Conservation (phyloP, 1,140 invertebrate genomes). For the Aphaenogaster ashmeadi region DNA sequence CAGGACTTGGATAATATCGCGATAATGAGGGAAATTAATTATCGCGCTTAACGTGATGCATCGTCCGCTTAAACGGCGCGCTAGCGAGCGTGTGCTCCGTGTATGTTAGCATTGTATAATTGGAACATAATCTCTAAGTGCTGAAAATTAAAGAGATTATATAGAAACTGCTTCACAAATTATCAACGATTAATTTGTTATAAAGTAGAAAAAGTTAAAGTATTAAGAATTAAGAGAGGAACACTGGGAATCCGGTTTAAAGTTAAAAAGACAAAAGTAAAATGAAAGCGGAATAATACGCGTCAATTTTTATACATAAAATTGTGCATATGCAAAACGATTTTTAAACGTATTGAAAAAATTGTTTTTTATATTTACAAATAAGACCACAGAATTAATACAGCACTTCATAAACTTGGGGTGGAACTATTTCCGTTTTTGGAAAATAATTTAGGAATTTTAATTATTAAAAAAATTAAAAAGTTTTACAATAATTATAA, state of each 20-base stretch:
- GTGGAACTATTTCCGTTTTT: background rate
- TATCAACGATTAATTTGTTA: conserved; percentile 5
- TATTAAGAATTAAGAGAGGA: background rate
- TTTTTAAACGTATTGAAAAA: background rate
- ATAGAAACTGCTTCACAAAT: conserved; percentile 28
- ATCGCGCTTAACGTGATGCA: conserved; percentile 50
- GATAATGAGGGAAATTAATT: conserved; percentile 62
- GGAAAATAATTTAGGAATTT: background rate
- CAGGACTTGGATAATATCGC: conserved; percentile 54
- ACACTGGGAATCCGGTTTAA: background rate
- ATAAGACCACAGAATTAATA: background rate
- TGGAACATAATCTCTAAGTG: conserved; percentile 32
- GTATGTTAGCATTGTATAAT: conserved; percentile 17
- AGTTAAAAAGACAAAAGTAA: background rate
- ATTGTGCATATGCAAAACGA: background rate
- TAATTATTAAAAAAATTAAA: background rate
- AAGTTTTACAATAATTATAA: background rate
- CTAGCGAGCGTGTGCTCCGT: conserved; percentile 4
- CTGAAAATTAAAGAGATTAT: conserved; percentile 2
- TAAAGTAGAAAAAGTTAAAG: background rate
- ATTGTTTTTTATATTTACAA: background rate
- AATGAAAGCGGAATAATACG: background rate
- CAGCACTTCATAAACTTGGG: background rate
- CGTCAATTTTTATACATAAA: background rate
- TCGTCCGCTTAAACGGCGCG: conserved; percentile 28